A percentile compares a stretch with the other conserved stretches of the same genome.
These are phyloP conservation scores for Oryzias curvinotus DNA, from an alignment of 2,113 vertebrate species.

Conservation along the genomic window DNA sequence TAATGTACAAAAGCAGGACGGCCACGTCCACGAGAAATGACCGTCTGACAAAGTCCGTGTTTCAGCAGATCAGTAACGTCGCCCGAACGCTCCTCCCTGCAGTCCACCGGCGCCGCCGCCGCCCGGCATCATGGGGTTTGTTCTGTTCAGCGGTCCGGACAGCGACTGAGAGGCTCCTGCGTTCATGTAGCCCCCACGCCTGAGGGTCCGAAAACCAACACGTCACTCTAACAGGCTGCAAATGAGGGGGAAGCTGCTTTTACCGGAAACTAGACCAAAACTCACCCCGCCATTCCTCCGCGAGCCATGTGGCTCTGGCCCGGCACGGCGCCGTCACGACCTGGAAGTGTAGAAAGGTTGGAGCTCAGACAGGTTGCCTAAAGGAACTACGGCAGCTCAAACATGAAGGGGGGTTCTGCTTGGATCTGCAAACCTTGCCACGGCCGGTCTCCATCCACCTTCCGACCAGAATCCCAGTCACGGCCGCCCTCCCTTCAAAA, in stretches of 20 bases:
- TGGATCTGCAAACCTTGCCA: constrained; percentile 78
- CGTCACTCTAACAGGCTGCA: too few species aligned
- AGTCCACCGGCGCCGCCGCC: constrained; percentile 42
- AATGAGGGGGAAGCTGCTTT: background rate
- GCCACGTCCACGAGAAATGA: constrained; percentile 12
- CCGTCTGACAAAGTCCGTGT: constrained; percentile 19
- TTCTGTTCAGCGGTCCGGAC: constrained; percentile 75
- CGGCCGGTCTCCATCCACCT: constrained; percentile 84
- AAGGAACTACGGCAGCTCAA: background rate
- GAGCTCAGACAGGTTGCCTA: too few species aligned
- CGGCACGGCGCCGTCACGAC: constrained; percentile 81
- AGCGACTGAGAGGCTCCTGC: constrained; percentile 80
- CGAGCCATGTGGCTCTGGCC: constrained; percentile 82
- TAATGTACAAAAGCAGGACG: constrained; percentile 41
- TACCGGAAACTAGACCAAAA: background rate
- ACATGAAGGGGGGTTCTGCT: background rate
- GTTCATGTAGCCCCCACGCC: constrained; percentile 82
- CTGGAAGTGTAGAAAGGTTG: constrained; percentile 51
- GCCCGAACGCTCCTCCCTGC: constrained; percentile 81
- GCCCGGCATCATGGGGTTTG: constrained; percentile 77
- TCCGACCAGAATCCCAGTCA: constrained; percentile 89
- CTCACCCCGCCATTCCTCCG: constrained; percentile 86
- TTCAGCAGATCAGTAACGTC: constrained; percentile 72
- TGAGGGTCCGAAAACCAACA: background rate
- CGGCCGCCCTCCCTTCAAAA: constrained; percentile 76